These are phyloP conservation scores for Calliphora vicina DNA, from an alignment of 1,140 invertebrate species.

Conservation along the genomic window DNA sequence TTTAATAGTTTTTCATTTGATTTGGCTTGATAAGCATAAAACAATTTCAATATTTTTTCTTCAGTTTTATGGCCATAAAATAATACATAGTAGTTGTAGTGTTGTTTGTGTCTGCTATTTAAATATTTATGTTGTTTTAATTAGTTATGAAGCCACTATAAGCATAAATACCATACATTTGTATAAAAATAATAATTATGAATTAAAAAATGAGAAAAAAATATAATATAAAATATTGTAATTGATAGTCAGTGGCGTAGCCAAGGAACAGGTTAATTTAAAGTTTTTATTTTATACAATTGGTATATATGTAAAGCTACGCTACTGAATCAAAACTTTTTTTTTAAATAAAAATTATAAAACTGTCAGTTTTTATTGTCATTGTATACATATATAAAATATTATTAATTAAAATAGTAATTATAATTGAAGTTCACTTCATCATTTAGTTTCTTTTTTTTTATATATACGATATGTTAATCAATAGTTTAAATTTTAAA, in stretches of 20 bases:
- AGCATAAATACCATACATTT: slow-evolving; percentile 18
- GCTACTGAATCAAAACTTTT: too few relatives aligned
- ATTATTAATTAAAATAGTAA: slow-evolving; percentile 23
- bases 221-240: background rate
- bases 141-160: slow-evolving; percentile 32
- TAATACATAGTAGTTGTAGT: background rate
- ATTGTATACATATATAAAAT: background rate
- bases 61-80: too few relatives aligned
- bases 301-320: too few relatives aligned
- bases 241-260: too few relatives aligned
- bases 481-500: too few relatives aligned
- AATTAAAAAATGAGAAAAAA: background rate
- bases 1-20: background rate
- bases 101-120: slow-evolving; percentile 19
- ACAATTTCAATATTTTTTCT: background rate
- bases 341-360: too few relatives aligned
- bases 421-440: slow-evolving; percentile 19
- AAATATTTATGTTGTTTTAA: slow-evolving; percentile 35
- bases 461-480: too few relatives aligned
- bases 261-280: too few relatives aligned
- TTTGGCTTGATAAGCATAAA: background rate
- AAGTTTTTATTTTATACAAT: too few relatives aligned
- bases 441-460: background rate
- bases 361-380: background rate
- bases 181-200: slow-evolving; percentile 20